A percentile compares a stretch with the other conserved stretches of the same genome.
Evolutionary conservation across 2,797 vertebrate genomes (phyloP).

Genomic region (Chiroxiphia lanceolata): DNA sequence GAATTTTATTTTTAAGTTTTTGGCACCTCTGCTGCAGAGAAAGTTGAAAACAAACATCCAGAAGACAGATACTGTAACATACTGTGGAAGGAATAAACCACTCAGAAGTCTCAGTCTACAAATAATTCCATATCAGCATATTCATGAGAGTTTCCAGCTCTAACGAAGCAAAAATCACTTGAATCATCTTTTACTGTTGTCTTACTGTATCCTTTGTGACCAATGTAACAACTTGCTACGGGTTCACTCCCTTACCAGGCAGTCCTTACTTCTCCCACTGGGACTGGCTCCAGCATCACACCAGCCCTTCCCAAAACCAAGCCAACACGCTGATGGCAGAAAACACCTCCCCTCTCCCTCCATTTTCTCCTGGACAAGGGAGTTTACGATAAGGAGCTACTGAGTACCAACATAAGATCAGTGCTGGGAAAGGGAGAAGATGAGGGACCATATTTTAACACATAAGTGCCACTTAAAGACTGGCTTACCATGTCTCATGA

Average conservation of each 20-base stretch:
- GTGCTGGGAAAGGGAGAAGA: neutral
- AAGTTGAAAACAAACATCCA: neutral
- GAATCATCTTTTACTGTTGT: neutral
- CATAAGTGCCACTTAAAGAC: neutral
- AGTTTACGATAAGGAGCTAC: neutral
- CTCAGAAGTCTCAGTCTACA: neutral
- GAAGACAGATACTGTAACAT: neutral
- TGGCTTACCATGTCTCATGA: neutral
- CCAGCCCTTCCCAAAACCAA: neutral
- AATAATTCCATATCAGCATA: neutral
- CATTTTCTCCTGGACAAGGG: neutral
- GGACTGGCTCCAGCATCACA: neutral
- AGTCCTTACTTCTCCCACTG: neutral
- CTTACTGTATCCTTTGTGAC: neutral
- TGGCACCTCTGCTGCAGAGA: neutral
- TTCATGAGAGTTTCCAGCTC: neutral
- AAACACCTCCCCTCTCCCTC: accelerated
- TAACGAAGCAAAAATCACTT: neutral
- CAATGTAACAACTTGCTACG: neutral
- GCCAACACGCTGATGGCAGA: neutral
- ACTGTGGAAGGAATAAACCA: neutral
- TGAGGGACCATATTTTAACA: neutral
- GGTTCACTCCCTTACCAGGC: neutral
- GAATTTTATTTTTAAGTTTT: neutral
- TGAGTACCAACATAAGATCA: neutral